A percentile compares a stretch with the other conserved stretches of the same genome.
Evolutionary conservation across 2,888 invertebrate genomes (phyloP).

Genomic region (Aspidapion aeneum): DNA sequence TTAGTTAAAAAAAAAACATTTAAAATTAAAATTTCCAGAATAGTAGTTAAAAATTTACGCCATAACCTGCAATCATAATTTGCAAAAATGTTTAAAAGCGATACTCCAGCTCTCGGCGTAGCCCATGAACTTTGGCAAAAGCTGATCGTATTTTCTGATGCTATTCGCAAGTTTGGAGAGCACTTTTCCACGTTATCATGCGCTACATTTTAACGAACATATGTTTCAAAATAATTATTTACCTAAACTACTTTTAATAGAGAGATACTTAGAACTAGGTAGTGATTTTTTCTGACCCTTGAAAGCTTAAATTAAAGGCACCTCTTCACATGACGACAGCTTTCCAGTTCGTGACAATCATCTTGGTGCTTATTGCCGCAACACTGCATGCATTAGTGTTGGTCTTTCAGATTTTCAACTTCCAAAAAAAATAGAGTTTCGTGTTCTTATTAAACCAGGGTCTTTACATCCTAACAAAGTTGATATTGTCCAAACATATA

Average conservation of each 20-base stretch:
- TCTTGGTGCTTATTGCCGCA: no score
- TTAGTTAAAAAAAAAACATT: background rate
- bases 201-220: slow-evolving; percentile 2
- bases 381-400: no score
- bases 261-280: no score
- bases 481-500: no score
- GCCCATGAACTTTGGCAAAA: background rate
- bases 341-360: no score
- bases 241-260: background rate
- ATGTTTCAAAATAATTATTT: slow-evolving; percentile 3
- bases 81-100: background rate
- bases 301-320: no score
- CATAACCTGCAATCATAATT: background rate
- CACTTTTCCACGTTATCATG: background rate
- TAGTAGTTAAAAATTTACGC: background rate
- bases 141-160: background rate
- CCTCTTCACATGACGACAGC: no score
- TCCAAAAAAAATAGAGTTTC: no score
- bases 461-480: no score
- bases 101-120: background rate
- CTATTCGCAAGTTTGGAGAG: background rate
- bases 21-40: background rate
- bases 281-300: no score
- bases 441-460: no score
- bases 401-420: no score